Evolutionary conservation across 2,797 vertebrate genomes (phyloP), one percentile per base, ranked within the genome.

Genomic region (Loris lydekkerianus): DNA sequence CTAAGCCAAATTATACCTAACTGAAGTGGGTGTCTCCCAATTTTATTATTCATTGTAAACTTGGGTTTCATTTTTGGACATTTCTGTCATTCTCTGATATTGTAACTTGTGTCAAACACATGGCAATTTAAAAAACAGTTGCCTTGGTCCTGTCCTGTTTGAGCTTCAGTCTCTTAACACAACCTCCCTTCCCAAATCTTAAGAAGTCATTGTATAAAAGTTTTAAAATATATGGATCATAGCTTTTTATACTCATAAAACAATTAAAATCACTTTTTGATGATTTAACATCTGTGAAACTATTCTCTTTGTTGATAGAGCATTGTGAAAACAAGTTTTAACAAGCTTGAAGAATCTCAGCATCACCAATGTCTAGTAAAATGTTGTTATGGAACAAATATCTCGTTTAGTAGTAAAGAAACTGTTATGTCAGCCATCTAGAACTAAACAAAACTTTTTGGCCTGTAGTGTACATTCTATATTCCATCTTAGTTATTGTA

Each of bases 321-420:
- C 87, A 63, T n/a, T 58, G 4, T 91, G 72, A 82, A 80, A 94
- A 89, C 27, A 93, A 78, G 43, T 34, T 88, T 91, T 89, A 78
- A 63, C 34, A 86, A 84, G 8, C 23, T 65, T 17, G 31, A 77
- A 86, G 67, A 86, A 84, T 7, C 40, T 92, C 56, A 73, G 43
- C 63, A 61, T 88, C 31, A 84, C 25, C 69, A 85, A 17, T 87
- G 10, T 21, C n/a, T 80, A 23, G 21, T 69, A 85, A 72, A 76
- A 56, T 94, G 84, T 85, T 88, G 56, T 90, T n/a, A 70, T 78
- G 7, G 69, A 17, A 81, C 85, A 75, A 85, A 88, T 89, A 27
- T 92, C 46, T 84, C 43, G 76, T 75, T 83, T 60, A 67, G 23
- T 31, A 65, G 82, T 81, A 92, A 83, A 84, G 84, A 94, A 75